Percentiles rank a stretch among this genome's conserved stretches.
Conservation (phyloP, 2,113 vertebrate species). For the Phyllostomus hastatus region DNA sequence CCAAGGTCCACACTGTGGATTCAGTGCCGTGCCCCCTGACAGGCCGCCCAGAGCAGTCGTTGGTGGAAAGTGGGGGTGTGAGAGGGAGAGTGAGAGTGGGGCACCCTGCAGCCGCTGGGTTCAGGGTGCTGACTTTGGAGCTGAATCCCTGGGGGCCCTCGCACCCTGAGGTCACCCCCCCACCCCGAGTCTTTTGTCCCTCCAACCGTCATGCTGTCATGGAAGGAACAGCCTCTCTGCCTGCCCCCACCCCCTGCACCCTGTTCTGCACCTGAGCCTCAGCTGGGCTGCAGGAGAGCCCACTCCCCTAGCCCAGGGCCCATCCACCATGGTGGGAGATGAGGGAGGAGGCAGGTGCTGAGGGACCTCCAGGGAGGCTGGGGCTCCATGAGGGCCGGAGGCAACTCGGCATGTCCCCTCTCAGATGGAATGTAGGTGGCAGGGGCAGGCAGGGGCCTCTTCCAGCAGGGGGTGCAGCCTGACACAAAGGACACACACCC, state of each 20-base stretch:
- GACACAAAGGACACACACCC: not conserved
- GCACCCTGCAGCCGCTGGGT: not conserved
- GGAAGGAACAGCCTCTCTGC: not conserved
- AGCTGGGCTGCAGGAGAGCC: not conserved
- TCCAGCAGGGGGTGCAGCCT: not conserved
- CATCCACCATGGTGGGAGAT: not conserved
- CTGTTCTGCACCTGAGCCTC: not conserved
- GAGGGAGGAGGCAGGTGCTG: not conserved
- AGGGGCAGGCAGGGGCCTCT: not conserved
- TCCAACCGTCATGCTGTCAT: not conserved
- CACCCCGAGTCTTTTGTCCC: not conserved
- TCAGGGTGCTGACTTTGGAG: not conserved
- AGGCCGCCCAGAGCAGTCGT: not conserved
- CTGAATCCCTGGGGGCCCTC: not conserved
- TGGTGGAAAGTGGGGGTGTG: accelerated
- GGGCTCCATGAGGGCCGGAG: not conserved
- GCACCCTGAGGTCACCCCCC: not conserved
- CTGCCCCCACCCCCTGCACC: not conserved
- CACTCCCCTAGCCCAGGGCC: not conserved
- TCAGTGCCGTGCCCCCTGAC: not conserved
- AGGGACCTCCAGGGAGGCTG: not conserved
- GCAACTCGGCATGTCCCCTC: not conserved
- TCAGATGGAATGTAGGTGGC: not conserved
- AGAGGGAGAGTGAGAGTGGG: not conserved
- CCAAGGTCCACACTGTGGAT: not conserved